These are phyloP conservation scores for Heterocephalus glaber DNA, from an alignment of 2,113 vertebrate species.

Conservation along the genomic window DNA sequence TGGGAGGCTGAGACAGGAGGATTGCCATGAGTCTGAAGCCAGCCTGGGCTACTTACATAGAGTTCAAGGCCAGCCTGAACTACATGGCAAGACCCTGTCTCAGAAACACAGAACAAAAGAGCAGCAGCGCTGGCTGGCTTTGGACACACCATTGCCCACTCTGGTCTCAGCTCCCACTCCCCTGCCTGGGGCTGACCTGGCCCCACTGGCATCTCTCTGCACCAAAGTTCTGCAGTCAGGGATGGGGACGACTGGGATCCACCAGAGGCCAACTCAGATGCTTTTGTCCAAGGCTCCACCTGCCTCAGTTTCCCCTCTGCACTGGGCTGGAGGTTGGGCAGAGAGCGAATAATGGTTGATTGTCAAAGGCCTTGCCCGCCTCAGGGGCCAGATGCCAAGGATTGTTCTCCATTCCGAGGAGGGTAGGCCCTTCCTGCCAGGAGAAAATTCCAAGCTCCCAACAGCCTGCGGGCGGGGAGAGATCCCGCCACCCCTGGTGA, in stretches of 20 bases:
- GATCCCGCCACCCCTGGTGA: conserved; percentile 51
- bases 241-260: background rate
- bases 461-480: background rate
- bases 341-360: conserved; percentile 65
- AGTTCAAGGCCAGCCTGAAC: background rate
- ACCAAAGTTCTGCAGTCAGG: background rate
- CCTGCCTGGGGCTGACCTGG: background rate
- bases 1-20: background rate
- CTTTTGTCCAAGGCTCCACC: background rate
- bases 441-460: conserved; percentile 72
- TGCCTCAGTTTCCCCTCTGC: conserved; percentile 68
- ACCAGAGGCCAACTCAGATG: background rate
- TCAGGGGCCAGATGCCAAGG: conserved; percentile 69
- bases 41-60: too few species aligned
- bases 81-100: background rate
- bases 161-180: background rate
- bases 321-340: background rate
- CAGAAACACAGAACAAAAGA: background rate
- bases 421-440: conserved; percentile 72
- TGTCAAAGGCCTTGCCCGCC: conserved; percentile 50
- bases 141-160: background rate
- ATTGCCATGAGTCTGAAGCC: too few species aligned
- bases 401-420: conserved; percentile 71
- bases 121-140: background rate
- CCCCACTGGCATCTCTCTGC: background rate